A percentile compares a stretch with the other conserved stretches of the same genome.
These are phyloP conservation scores for Scophthalmus maximus DNA, from an alignment of 2,113 vertebrate species.

Conservation along the genomic window DNA sequence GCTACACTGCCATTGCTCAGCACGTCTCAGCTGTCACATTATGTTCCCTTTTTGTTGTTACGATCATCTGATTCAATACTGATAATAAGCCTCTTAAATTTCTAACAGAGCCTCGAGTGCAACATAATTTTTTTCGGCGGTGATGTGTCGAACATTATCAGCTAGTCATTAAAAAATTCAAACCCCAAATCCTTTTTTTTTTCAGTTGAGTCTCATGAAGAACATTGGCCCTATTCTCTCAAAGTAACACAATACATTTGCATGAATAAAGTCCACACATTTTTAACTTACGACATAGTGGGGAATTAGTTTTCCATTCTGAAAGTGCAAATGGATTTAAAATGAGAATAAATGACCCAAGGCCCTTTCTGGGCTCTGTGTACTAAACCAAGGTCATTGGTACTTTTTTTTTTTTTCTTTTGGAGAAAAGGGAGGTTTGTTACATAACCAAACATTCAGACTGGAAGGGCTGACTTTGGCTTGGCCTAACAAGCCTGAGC, in stretches of 20 bases:
- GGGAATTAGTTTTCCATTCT: neutral
- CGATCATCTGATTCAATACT: slow-evolving; percentile 47
- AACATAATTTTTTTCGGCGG: neutral
- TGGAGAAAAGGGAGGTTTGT: slow-evolving; percentile 21
- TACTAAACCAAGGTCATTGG: neutral
- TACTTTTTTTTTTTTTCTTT: neutral
- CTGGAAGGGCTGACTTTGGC: slow-evolving; percentile 45
- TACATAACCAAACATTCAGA: slow-evolving; percentile 54
- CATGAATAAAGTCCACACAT: neutral
- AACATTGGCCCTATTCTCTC: neutral
- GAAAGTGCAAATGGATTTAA: neutral
- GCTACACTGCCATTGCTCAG: slow-evolving; percentile 27
- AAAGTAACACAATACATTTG: neutral
- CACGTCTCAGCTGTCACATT: slow-evolving; percentile 38
- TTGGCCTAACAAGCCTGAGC: slow-evolving; percentile 49
- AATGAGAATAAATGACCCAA: neutral
- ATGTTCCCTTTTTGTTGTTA: slow-evolving; percentile 20
- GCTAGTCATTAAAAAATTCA: neutral
- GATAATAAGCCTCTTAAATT: slow-evolving; percentile 38
- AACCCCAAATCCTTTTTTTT: neutral
- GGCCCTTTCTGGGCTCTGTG: neutral
- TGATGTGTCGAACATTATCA: neutral
- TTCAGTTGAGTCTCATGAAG: neutral
- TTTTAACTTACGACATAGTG: neutral
- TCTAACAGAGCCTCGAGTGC: slow-evolving; percentile 25